These are phyloP conservation scores for Eptesicus fuscus DNA, from an alignment of 2,113 vertebrate genomes.

Conservation along the genomic window DNA sequence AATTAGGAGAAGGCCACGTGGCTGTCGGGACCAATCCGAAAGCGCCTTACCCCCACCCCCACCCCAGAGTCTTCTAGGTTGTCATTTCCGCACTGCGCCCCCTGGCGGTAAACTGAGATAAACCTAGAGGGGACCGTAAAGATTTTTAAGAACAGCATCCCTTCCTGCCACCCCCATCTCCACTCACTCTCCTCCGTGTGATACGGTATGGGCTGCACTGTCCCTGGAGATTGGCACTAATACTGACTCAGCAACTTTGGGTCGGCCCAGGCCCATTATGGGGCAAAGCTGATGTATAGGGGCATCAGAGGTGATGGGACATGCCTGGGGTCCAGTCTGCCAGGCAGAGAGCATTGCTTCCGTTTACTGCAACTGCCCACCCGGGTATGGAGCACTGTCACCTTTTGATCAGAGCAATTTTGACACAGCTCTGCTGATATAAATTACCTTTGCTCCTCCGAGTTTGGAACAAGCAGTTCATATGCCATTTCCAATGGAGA, in stretches of 20 bases:
- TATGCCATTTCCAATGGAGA: conserved; percentile 68
- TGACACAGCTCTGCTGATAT: conserved; percentile 58
- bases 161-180: not conserved
- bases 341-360: not conserved
- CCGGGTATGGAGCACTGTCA: not conserved
- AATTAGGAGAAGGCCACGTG: not conserved
- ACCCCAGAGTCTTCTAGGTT: not conserved
- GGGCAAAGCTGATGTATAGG: not conserved
- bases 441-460: conserved; percentile 68
- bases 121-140: not conserved
- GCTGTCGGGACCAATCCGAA: not conserved
- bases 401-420: conserved; percentile 57
- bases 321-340: not conserved
- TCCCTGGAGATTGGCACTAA: not conserved
- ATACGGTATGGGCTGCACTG: not conserved
- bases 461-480: conserved; percentile 59
- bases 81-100: not conserved
- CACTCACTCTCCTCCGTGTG: not conserved
- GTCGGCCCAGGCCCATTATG: not conserved
- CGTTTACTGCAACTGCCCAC: not conserved
- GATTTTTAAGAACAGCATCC: not conserved
- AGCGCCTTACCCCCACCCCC: not conserved
- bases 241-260: not conserved
- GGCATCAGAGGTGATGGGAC: not conserved
- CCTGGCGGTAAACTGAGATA: conserved; percentile 50